phyloP scores from a whole-genome alignment of 2,888 invertebrate genomes.

The Timema podura region DNA sequence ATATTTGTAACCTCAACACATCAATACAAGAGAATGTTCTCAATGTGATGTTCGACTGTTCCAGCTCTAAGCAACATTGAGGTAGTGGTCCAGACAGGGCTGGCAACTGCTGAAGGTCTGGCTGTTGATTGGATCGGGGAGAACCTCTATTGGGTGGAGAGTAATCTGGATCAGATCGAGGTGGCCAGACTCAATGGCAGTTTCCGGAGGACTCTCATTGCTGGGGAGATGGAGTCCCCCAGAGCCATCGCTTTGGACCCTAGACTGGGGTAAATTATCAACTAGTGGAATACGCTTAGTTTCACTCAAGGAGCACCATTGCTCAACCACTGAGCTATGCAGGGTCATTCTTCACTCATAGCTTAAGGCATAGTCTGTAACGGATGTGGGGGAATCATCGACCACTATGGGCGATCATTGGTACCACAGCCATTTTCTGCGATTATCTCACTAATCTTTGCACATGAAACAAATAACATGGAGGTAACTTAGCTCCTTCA shows the following conservation, averaged over 20 bases:
- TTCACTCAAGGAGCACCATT: too few species aligned
- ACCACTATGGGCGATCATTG: too few species aligned
- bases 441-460: too few species aligned
- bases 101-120: slow-evolving; percentile 83
- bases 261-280: slow-evolving; percentile 62
- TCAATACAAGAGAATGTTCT: neutral
- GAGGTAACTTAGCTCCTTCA: too few species aligned
- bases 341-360: too few species aligned
- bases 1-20: too few species aligned
- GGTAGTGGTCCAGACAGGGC: slow-evolving; percentile 75
- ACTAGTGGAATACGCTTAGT: too few species aligned
- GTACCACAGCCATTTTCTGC: too few species aligned
- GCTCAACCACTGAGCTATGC: too few species aligned
- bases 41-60: slow-evolving; percentile 32
- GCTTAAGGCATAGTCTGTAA: too few species aligned
- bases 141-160: slow-evolving; percentile 86
- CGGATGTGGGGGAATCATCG: too few species aligned
- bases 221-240: slow-evolving; percentile 79
- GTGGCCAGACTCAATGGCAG: slow-evolving; percentile 71
- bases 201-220: slow-evolving; percentile 70
- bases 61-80: slow-evolving; percentile 67
- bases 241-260: slow-evolving; percentile 81
- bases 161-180: slow-evolving; percentile 78
- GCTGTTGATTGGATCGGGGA: slow-evolving; percentile 85
- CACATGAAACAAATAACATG: too few species aligned